Base-by-base conservation (phyloP, 2,797 vertebrate genomes). In the Characodon lateralis region DNA sequence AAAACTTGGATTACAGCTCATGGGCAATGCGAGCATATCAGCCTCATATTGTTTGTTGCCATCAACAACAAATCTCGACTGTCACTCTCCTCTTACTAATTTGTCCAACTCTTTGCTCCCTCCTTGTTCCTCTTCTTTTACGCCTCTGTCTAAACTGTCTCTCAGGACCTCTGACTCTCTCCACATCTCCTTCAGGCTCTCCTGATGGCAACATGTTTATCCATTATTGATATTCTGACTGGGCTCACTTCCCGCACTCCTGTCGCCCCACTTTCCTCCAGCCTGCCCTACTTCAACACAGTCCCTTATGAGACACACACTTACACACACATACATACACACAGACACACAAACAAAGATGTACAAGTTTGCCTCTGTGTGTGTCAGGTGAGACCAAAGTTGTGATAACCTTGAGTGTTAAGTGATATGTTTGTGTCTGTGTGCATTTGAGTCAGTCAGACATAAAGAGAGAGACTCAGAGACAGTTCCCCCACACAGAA, bases 181-280 rank as follows among this genome's bases (percentile, higher is more conserved):
- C 79, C 53, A 80, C 80, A 35, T 87, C 82, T 86, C 78, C 80
- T 84, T 84, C 85, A 81, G 73, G 88, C 83, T 81, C 85, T 85
- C 79, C 86, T 91, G 90, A 93, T 90, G 87, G 86, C 88, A 89
- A 89, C 91, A 82, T 92, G 92, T 93, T 93, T 93, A 94, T 94
- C 90, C 86, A 94, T 94, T 94, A 94, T 94, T 93, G 93, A 95
- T 94, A 92, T 91, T 90, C 88, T 90, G 88, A 94, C 91, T 91
- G 87, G 87, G 89, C 87, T 90, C 61, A 46, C 86, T 83, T 90
- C 87, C 91, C 88, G 76, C 90, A 87, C 88, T 85, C 87, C 81
- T 85, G 91, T 91, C 88, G 90, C 87, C 92, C 93, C 91, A 93
- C 90, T 95, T 94, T 92, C 87, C 87, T 85, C 75, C 83, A 78